Base-by-base conservation (phyloP, 2,113 vertebrate genomes). In the Dasypus novemcinctus region DNA sequence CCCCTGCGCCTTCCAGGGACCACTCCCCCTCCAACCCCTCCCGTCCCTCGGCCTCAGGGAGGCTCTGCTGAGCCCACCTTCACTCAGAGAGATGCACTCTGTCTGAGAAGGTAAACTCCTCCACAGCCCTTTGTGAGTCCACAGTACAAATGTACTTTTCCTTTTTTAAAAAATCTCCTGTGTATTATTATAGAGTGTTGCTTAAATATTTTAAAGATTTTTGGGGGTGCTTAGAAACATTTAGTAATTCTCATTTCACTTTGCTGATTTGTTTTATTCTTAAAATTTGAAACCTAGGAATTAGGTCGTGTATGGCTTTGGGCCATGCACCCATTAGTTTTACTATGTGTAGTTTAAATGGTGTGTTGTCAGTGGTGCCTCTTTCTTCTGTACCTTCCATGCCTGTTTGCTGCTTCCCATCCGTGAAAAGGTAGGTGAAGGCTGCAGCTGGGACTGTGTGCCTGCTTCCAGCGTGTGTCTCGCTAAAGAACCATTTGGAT, bases 141-240 rank as follows among this genome's bases (percentile, higher is more conserved):
- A 41, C 43, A 72, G 38, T 61, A 66, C 41, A 82, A 66, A 23
- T 96, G 43, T 64, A 76, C 36, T 84, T 95, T 91, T 63, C 31
- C 68, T 82, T 59, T 57, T 84, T 95, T 54, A 38, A 59, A 90
- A 92, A 91, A 64, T 96, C 96, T 93, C 96, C n/a, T 54, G 83
- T 92, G 97, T 91, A 96, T 96, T 97, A 97, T 97, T 98, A 97
- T 5, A 97, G 69, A 94, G 61, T 84, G 23, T 61, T 29, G 69
- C 90, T 94, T 89, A 83, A 63, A 76, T 94, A 23, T 96, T 96
- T 84, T 94, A 76, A 96, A 83, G 69, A 87, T 95, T 96, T 83
- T 94, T 94, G 46, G 61, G 61, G 96, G 64, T 89, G 89, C 82
- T 96, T 90, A 68, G 1, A 93, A 90, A 54, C 38, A 91, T 88